A percentile compares a stretch with the other conserved stretches of the same genome.
Evolutionary conservation across 92 coral and sea anemone species (phyloP).

Genomic region (Umimayanthus chanpuru): DNA sequence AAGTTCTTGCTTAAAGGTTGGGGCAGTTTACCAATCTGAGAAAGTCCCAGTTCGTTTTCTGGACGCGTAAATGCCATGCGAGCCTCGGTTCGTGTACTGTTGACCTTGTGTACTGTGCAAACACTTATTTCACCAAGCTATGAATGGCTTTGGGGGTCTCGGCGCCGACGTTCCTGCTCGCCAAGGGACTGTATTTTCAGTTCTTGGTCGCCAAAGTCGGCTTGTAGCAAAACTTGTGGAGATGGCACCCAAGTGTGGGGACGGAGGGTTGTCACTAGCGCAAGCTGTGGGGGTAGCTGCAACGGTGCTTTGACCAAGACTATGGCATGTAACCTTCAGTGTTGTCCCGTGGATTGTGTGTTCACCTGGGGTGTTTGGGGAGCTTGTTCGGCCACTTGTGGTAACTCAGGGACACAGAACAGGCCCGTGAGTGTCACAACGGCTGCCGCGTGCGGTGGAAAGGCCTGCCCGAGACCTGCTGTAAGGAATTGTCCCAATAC

Average conservation of each 20-base stretch:
- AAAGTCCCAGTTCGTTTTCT: not conserved
- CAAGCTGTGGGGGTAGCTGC: constrained; percentile 57
- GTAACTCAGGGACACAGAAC: constrained; percentile 50
- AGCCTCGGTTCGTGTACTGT: not conserved
- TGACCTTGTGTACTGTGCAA: not conserved
- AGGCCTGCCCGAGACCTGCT: constrained; percentile 25
- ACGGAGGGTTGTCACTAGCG: constrained; percentile 21
- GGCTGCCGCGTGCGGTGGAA: constrained; percentile 36
- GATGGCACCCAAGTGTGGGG: constrained; percentile 50
- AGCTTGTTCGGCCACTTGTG: constrained; percentile 68
- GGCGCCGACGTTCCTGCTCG: constrained; percentile 80
- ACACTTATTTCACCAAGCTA: not conserved
- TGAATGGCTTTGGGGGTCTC: not conserved
- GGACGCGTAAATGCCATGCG: not conserved
- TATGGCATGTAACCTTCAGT: constrained; percentile 45
- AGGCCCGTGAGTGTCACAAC: not conserved
- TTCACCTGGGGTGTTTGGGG: constrained; percentile 77
- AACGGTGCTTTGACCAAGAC: constrained; percentile 29
- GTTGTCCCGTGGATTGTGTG: constrained; percentile 88
- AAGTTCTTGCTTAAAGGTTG: not conserved
- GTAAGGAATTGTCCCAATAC: not conserved
- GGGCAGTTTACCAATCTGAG: not conserved
- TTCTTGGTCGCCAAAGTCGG: constrained; percentile 42
- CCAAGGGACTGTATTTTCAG: constrained; percentile 63
- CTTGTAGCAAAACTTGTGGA: constrained; percentile 48